These are phyloP conservation scores for Pelodytes ibericus DNA, from an alignment of 2,797 vertebrate species.

Conservation along the genomic window DNA sequence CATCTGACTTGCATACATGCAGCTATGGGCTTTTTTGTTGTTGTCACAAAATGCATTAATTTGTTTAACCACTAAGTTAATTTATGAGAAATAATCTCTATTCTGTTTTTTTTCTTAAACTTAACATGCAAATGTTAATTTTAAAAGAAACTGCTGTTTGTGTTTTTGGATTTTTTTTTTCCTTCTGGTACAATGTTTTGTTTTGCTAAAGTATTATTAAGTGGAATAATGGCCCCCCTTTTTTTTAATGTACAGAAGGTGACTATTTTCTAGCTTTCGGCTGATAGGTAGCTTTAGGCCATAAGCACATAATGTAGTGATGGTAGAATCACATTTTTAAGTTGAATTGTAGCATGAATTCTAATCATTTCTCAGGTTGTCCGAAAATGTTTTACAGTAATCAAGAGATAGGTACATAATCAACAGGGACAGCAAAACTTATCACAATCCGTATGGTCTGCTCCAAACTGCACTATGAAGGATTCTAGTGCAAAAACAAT, in stretches of 20 bases:
- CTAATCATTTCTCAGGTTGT: constrained; percentile 56
- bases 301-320: constrained; percentile 55
- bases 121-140: constrained; percentile 19
- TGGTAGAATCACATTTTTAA: constrained; percentile 38
- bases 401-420: constrained; percentile 48
- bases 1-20: constrained; percentile 22
- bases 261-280: constrained; percentile 40
- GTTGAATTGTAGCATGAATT: constrained; percentile 54
- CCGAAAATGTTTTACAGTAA: constrained; percentile 54
- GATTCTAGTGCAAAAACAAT: background rate
- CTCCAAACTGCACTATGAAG: background rate
- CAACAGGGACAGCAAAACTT: constrained; percentile 46
- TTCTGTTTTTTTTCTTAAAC: constrained; percentile 14
- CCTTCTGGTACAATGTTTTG: background rate
- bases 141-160: constrained; percentile 36
- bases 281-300: constrained; percentile 48
- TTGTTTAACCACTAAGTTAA: constrained; percentile 48
- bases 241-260: constrained; percentile 40
- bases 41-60: constrained; percentile 42
- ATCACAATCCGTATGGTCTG: constrained; percentile 18
- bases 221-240: constrained; percentile 24
- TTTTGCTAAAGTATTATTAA: constrained; percentile 33
- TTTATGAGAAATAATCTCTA: constrained; percentile 26
- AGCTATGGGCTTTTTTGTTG: constrained; percentile 6
- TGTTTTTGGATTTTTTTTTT: background rate